phyloP scores from a whole-genome alignment of 2,797 vertebrate species.

The Cossypha caffra region DNA sequence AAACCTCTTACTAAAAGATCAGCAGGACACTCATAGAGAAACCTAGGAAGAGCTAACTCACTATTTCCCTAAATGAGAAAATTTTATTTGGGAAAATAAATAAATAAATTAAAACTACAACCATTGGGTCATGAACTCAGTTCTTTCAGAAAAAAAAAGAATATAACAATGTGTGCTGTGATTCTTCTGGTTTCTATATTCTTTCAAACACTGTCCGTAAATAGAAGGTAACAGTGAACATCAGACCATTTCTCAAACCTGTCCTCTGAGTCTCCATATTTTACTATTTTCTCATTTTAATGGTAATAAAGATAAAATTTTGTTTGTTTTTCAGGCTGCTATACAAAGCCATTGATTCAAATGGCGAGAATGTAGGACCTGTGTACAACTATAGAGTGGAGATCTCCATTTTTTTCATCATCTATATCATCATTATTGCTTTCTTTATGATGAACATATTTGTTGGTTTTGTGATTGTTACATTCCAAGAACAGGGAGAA shows the following conservation, averaged over 20 bases:
- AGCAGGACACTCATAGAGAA: not conserved
- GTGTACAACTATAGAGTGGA: slow-evolving; percentile 98
- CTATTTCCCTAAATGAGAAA: not conserved
- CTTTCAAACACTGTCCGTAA: not conserved
- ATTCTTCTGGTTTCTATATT: not conserved
- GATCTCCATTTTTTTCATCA: slow-evolving; percentile 99
- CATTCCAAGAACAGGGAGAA: slow-evolving; percentile 99
- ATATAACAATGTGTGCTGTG: accelerated
- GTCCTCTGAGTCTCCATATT: not conserved
- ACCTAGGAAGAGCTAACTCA: not conserved
- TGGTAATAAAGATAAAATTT: not conserved
- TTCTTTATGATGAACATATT: slow-evolving; percentile 99
- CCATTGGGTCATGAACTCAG: not conserved
- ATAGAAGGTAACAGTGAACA: not conserved
- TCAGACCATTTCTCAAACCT: not conserved
- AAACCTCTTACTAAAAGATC: not conserved
- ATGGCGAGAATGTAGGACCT: slow-evolving; percentile 93
- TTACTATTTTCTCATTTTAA: not conserved
- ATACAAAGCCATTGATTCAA: slow-evolving; percentile 98
- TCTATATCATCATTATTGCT: slow-evolving; percentile 99
- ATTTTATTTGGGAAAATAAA: not conserved
- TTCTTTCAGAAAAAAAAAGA: not conserved
- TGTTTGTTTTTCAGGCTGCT: slow-evolving; percentile 82
- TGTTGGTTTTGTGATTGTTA: slow-evolving; percentile 99
- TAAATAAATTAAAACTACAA: not conserved